Evolutionary conservation across 2,113 vertebrate species (phyloP).

Genomic region (Rhea americana): DNA sequence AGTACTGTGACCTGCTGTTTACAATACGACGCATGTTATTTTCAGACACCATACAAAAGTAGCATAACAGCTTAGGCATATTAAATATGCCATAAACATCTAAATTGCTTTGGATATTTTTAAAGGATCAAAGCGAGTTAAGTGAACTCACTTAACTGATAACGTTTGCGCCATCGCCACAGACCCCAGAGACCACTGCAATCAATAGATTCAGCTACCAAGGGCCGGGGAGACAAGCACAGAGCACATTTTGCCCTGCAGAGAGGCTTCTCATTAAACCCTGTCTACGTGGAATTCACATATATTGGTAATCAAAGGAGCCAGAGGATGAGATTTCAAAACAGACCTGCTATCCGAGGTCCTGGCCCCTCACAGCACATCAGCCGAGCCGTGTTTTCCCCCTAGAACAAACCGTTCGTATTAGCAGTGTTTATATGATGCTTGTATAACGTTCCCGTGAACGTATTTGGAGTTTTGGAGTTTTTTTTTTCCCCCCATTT

Average conservation of each 20-base stretch:
- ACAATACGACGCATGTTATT: background rate
- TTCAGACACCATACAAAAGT: background rate
- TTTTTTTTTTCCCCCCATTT: background rate
- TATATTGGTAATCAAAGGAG: background rate
- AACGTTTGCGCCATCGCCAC: background rate
- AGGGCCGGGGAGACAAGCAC: background rate
- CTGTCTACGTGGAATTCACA: background rate
- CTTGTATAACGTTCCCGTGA: background rate
- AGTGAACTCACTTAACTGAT: background rate
- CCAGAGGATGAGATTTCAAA: background rate
- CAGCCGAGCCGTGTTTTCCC: background rate
- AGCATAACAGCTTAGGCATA: background rate
- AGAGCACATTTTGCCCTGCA: background rate
- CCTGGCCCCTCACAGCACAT: background rate
- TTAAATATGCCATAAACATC: background rate
- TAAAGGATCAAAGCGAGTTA: background rate
- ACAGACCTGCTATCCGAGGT: background rate
- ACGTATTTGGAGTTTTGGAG: background rate
- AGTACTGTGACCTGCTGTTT: background rate
- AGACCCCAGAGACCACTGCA: background rate
- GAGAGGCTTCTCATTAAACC: background rate
- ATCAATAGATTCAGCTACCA: background rate
- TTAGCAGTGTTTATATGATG: background rate
- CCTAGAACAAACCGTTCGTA: background rate
- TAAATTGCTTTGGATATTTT: background rate